Conservation (phyloP, 2,888 invertebrate genomes). For the Phaedon cochleariae region DNA sequence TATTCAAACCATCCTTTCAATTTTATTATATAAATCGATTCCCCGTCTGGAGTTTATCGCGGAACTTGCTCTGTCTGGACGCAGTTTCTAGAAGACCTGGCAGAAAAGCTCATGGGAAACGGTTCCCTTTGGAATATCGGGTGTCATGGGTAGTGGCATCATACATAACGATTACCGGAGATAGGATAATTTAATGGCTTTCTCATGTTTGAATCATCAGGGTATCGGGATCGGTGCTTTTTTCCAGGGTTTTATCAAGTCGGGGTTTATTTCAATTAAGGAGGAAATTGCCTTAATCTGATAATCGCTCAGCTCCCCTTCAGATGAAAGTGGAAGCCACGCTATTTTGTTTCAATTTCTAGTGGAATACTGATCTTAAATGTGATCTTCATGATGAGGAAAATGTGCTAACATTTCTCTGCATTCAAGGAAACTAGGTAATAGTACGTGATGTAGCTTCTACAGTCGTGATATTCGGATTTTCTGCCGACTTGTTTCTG, state of each 20-base stretch:
- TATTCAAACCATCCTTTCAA: not conserved
- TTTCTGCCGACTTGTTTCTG: no score
- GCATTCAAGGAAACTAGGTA: no score
- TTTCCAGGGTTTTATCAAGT: not conserved
- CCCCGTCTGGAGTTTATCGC: not conserved
- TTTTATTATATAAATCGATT: not conserved
- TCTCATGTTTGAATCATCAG: not conserved
- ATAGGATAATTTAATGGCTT: not conserved
- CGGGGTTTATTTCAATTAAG: not conserved
- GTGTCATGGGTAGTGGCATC: not conserved
- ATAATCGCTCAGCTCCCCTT: not conserved
- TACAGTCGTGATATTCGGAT: no score
- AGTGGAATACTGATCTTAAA: no score
- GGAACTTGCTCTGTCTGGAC: not conserved
- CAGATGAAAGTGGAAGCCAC: no score
- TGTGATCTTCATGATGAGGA: no score
- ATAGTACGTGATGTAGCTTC: no score
- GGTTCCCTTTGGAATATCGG: not conserved
- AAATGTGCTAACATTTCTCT: no score
- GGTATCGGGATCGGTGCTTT: not conserved
- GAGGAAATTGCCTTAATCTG: not conserved
- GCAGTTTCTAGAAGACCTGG: not conserved
- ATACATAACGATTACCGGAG: slow-evolving; percentile 1
- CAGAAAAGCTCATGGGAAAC: not conserved
- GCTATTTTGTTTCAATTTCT: no score